Evolutionary conservation across 2,113 vertebrate species (phyloP).

Genomic region (Sebastes schlegelii): DNA sequence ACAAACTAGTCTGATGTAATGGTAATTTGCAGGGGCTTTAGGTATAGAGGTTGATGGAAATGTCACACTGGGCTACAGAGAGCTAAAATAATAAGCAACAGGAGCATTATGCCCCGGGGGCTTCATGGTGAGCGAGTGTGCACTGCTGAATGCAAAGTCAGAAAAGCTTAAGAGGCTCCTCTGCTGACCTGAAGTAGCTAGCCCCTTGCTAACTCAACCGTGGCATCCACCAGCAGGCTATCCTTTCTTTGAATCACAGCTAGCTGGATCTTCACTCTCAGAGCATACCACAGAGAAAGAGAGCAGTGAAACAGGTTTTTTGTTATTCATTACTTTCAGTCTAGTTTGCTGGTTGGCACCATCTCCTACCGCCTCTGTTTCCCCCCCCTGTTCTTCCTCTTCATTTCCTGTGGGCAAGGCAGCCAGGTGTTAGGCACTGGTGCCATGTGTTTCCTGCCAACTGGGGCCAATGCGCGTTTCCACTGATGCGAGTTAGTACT

Average conservation of each 20-base stretch:
- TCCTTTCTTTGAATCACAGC: constrained; percentile 56
- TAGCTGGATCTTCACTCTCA: constrained; percentile 28
- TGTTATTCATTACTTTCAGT: constrained; percentile 71
- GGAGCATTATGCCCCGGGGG: constrained; percentile 54
- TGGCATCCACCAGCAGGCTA: constrained; percentile 56
- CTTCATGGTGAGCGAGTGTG: constrained; percentile 32
- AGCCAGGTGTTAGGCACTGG: constrained; percentile 79
- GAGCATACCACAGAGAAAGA: constrained; percentile 30
- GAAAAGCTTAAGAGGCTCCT: constrained; percentile 56
- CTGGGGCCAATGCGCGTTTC: constrained; percentile 60
- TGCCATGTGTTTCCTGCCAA: constrained; percentile 80
- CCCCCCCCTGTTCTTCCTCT: constrained; percentile 46
- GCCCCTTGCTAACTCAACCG: constrained; percentile 39
- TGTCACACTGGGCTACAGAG: constrained; percentile 54
- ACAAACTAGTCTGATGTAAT: constrained; percentile 56
- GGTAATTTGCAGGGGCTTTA: constrained; percentile 36
- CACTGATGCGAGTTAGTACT: constrained; percentile 57
- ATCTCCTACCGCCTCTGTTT: constrained; percentile 53
- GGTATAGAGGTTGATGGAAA: constrained; percentile 52
- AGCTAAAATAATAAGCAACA: constrained; percentile 65
- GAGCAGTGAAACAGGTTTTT: constrained; percentile 48
- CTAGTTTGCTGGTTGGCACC: constrained; percentile 64
- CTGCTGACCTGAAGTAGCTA: constrained; percentile 48
- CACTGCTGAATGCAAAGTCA: constrained; percentile 58
- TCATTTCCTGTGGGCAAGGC: constrained; percentile 74